phyloP scores from a whole-genome alignment of 2,113 vertebrate genomes.

The Miniopterus natalensis region DNA sequence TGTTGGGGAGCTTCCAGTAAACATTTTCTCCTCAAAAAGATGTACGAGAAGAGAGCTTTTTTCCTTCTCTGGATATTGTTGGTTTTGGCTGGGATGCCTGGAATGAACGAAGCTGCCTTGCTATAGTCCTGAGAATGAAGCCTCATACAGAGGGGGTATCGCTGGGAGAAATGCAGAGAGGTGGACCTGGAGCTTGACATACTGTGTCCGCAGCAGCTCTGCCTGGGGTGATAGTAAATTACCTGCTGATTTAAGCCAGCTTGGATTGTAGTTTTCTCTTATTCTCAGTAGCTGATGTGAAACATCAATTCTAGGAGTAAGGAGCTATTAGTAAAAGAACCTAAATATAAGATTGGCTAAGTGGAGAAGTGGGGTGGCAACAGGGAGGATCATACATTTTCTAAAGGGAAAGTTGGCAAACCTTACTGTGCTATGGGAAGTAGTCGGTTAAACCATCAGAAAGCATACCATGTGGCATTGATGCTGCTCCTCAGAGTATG shows the following conservation, averaged over 20 bases:
- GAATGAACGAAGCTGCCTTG: neutral
- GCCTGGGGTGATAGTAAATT: neutral
- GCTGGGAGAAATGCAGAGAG: neutral
- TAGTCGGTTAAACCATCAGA: neutral
- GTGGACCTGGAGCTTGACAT: neutral
- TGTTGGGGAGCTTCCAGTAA: neutral
- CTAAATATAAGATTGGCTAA: neutral
- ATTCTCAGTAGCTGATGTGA: neutral
- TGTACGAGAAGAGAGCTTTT: neutral
- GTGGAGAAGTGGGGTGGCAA: neutral
- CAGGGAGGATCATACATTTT: neutral
- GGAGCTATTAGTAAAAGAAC: neutral
- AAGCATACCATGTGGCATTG: neutral
- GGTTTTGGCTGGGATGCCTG: neutral
- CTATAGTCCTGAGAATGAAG: neutral
- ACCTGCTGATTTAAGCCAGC: neutral
- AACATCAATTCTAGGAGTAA: neutral
- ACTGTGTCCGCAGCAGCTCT: neutral
- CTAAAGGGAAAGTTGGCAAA: neutral
- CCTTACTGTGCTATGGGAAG: neutral
- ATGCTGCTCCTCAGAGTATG: neutral
- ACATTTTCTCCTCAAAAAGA: neutral
- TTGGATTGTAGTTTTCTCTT: neutral
- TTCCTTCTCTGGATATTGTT: neutral
- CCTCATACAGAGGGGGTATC: neutral